Conservation (phyloP, 2,797 vertebrate genomes). For the Myotis myotis region DNA sequence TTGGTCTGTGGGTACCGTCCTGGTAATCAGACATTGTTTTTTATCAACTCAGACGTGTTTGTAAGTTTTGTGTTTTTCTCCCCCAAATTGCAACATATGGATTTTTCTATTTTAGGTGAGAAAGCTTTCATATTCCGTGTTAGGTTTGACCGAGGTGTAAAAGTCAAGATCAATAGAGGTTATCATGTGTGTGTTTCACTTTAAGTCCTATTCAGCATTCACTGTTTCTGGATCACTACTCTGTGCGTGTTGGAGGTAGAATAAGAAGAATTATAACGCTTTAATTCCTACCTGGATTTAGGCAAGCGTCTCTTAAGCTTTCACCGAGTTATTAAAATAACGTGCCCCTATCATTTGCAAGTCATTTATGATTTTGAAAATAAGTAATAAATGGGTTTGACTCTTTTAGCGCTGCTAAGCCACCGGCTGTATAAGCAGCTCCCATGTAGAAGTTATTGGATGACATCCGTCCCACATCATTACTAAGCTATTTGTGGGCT, state of each 20-base stretch:
- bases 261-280: background rate
- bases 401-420: background rate
- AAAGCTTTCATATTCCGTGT: background rate
- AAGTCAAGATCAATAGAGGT: background rate
- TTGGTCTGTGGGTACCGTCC: background rate
- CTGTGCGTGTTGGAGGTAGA: background rate
- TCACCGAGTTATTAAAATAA: background rate
- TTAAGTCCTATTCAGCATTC: background rate
- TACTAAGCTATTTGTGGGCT: background rate
- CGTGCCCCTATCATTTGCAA: background rate
- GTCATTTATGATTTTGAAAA: constrained; percentile 34
- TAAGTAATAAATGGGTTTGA: background rate
- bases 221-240: background rate
- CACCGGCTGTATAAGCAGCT: background rate
- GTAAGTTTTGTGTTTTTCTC: background rate
- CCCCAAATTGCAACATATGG: background rate
- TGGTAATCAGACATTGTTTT: background rate
- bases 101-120: background rate
- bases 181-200: background rate
- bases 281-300: constrained; percentile 15
- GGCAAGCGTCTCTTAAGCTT: background rate
- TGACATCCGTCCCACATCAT: background rate
- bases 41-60: background rate
- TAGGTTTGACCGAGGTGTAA: background rate
- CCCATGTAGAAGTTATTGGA: background rate